Base-by-base conservation (phyloP, 1,140 invertebrate genomes). In the Pogonomyrmex barbatus region DNA sequence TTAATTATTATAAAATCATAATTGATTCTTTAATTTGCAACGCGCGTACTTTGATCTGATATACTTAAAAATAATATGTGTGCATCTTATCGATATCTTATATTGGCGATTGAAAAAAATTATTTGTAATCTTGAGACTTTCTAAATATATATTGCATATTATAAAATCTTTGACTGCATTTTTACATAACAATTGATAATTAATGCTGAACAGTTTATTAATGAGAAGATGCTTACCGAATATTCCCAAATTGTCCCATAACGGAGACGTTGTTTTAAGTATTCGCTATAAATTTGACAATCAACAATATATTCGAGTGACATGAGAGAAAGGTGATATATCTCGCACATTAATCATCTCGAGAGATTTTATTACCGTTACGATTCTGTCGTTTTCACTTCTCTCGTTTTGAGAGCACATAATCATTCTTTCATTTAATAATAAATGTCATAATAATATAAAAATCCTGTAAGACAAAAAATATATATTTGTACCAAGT, bases 281-380 rank as follows among this genome's bases (percentile, higher is more conserved):
- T 14, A 17, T 12, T 56, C 24, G 52, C 68, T 62, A 75, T 83
- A 60, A 73, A 83, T 47, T 73, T 45, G 67, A 58, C 50, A 30
- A 75, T 10, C 60, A 83, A 73, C 79, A 73, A 83, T 83, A 71
- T 39, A 36, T 36, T 36, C 17, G 24, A 56, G 17, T 73, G 42
- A 73, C 39, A 6, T 39, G 54, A 73, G 17, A 42, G 79, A 47
- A 58, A 71, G 30, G 45, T 50, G 33, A 82, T 83, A 58, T 30
- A 50, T 73, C 8, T 1, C 17, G 36, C 24, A 42, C 73, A 85
- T 85, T 78, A 85, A 85, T 85, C 82, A 78, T 78, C 52, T 85
- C 82, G 24, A 85, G 82, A 33, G 81, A 58, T 76, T 73, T 71
- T 39, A 60, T 1, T 12, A 56, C 39, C 58, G 42, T 82, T 73